Conservation (phyloP, 2,113 vertebrate species). For the Strix aluco region DNA sequence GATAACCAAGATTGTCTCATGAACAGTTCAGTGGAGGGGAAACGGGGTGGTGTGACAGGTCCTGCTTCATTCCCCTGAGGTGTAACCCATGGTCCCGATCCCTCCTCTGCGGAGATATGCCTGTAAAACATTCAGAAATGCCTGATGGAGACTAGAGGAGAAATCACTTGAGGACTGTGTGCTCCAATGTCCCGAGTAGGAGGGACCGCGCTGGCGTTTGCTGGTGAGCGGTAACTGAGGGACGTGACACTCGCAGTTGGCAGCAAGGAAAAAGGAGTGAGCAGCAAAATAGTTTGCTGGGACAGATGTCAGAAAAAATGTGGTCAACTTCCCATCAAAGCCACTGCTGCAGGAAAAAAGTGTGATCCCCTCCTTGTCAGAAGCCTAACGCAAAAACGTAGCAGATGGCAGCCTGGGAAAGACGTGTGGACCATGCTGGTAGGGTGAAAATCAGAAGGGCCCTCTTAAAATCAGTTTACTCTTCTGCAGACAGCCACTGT, state of each 20-base stretch:
- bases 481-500: not conserved
- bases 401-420: not conserved
- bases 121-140: not conserved
- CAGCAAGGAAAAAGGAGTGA: not conserved
- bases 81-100: no score
- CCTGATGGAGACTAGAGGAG: not conserved
- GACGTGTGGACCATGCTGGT: not conserved
- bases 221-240: no score
- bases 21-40: not conserved
- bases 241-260: not conserved
- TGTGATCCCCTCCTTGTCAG: not conserved
- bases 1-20: not conserved
- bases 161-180: fast-evolving
- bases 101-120: not conserved
- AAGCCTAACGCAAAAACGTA: not conserved
- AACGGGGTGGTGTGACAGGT: not conserved
- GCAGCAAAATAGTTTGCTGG: not conserved
- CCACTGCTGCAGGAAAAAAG: no score
- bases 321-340: not conserved
- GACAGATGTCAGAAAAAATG: not conserved
- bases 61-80: no score
- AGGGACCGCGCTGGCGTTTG: not conserved
- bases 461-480: not conserved
- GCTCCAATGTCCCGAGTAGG: not conserved
- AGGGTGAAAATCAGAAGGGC: not conserved